Conservation (phyloP, 2,888 invertebrate genomes). For the Netelia fuscicornis region DNA sequence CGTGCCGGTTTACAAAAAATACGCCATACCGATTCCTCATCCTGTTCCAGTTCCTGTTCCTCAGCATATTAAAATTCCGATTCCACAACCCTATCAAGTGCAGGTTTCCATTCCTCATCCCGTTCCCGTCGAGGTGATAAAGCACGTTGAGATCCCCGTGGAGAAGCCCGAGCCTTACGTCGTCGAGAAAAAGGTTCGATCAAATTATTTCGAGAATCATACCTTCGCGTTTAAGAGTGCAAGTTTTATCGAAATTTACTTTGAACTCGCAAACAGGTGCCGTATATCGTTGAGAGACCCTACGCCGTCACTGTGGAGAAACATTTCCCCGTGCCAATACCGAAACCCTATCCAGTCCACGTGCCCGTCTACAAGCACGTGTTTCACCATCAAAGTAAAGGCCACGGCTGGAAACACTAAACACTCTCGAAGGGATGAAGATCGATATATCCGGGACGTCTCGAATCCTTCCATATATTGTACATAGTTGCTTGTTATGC, state of each 20-base stretch:
- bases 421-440: constrained; percentile 27
- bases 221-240: background rate
- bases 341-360: constrained; percentile 87
- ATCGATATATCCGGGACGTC: background rate
- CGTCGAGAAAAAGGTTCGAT: constrained; percentile 86
- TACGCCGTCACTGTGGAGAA: constrained; percentile 87
- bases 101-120: constrained; percentile 84
- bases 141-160: constrained; percentile 87
- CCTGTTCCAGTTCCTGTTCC: constrained; percentile 87
- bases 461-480: constrained; percentile 29
- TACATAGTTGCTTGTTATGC: constrained; percentile 69
- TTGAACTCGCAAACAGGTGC: constrained; percentile 79
- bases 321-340: constrained; percentile 86
- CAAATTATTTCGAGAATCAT: background rate
- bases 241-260: background rate
- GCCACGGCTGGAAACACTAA: constrained; percentile 79
- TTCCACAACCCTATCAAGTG: constrained; percentile 88
- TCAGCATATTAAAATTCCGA: constrained; percentile 86
- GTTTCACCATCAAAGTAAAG: constrained; percentile 80
- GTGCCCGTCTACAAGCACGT: constrained; percentile 87
- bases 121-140: constrained; percentile 85
- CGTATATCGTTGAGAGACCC: constrained; percentile 87
- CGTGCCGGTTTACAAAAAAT: constrained; percentile 81
- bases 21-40: constrained; percentile 87
- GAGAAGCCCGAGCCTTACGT: constrained; percentile 87